Evolutionary conservation across 2,797 vertebrate species (phyloP), one percentile per base, ranked within the genome.

Genomic region (Lemur catta): DNA sequence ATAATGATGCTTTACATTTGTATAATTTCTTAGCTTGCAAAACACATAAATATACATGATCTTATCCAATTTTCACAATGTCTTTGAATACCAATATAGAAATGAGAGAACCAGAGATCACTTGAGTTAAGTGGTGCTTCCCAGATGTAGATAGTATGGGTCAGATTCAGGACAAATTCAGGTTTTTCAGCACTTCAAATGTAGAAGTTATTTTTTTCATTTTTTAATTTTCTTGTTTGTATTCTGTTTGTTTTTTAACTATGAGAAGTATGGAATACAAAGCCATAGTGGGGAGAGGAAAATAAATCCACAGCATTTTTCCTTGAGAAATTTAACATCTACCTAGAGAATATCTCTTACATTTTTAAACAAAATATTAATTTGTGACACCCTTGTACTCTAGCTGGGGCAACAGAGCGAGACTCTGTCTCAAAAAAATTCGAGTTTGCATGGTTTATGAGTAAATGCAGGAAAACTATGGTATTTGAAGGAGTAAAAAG

Each of bases 401-500:
- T 18, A 65, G 3, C 3, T 33, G 15, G 33, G 63, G 15, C 0
- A 7, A 65, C 63, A 65, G 74, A n/a, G 74, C 0, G 0, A 59
- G 55, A 59, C 55, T 38, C 24, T 28, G 6, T 43, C 26, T 30
- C 78, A 10, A 18, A 41, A 48, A 33, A n/a, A 57, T 24, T 11
- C 46, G 46, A 33, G 65, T 24, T 65, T 71, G 43, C 30, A 24
- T n/a, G 17, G 33, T 15, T 41, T 90, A 12, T 71, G 17, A 78
- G 18, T 71, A 85, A 85, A 78, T 43, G 13, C 22, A 90, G 61
- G 20, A 61, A 59, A 84, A 4, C 22, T 41, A 6, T 61, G 28
- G 8, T 14, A 41, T 71, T 69, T 94, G 88, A 90, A 90, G 22
- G n/a, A 90, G n/a, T 84, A 69, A 84, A 10, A 84, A 84, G 22